Evolutionary conservation across 2,113 vertebrate genomes (phyloP), one percentile per base, ranked within the genome.

Genomic region (Ceyx cyanopectus): DNA sequence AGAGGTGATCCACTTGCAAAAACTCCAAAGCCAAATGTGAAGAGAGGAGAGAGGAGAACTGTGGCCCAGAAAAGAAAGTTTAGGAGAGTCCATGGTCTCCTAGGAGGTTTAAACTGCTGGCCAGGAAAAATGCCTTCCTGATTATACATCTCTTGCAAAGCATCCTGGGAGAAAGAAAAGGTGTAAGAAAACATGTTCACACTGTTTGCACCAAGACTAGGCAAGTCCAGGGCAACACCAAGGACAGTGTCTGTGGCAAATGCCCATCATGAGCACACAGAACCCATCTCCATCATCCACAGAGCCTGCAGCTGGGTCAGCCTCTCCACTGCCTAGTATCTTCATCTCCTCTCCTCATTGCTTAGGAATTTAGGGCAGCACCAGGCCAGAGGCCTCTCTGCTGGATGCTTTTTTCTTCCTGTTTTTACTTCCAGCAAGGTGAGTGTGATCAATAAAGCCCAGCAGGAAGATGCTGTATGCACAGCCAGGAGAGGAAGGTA

Each of bases 61-160:
- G 98, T 98, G 92, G 99, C 99, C 99, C 99, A 99, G 97, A 98
- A 99, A 70, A 99, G 95, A 94, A 99, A 99, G 95, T 99, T 99
- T 37, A 99, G 97, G 84, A 99, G 98, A 4, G 99, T 98, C 99
- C 99, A 99, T 1, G 95, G 98, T 88, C 99, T 97, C 18, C 99
- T 98, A 22, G 78, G 95, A 16, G 99, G 98, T 78, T 97, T 97
- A 90, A 99, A 97, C 85, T 97, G 98, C 73, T 98, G 93, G 26
- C 99, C 99, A 0, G 99, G 99, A 80, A 98, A 99, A 74, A 97
- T 18, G 20, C 99, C 99, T 90, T 99, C 98, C 94, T 98, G 98
- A 81, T 97, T 97, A 82, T 99, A 99, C 61, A 69, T 94, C 95
- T 99, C 99, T 97, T 99, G 99, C 90, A 99, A 96, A n/a, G 98